phyloP scores from a whole-genome alignment of 1,140 invertebrate genomes.

The Tetranychus cinnabarinus region DNA sequence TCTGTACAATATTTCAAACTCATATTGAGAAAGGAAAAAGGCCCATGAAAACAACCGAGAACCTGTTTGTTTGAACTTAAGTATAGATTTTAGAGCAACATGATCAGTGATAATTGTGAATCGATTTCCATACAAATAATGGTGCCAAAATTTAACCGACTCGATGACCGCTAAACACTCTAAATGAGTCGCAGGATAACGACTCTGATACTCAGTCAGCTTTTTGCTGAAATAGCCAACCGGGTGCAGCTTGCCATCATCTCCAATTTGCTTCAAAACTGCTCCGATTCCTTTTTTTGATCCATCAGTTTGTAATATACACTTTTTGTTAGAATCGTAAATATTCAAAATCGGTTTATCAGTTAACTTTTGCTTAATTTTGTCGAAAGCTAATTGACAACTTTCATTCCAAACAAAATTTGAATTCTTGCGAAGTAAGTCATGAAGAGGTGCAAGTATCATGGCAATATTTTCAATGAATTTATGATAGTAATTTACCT shows the following conservation, averaged over 20 bases:
- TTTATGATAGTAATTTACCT: no score
- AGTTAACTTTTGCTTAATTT: background rate
- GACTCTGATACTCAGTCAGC: background rate
- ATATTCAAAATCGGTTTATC: background rate
- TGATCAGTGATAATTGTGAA: slow-evolving; percentile 8
- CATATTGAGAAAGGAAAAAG: background rate
- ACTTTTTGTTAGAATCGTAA: slow-evolving; percentile 1
- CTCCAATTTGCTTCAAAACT: slow-evolving; percentile 21
- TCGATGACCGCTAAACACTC: slow-evolving; percentile 6
- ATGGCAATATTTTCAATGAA: no score
- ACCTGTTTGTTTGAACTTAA: background rate
- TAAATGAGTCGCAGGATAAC: background rate
- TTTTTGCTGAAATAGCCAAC: no score
- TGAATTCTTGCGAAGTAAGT: background rate
- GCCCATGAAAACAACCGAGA: background rate
- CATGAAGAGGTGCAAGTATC: no score
- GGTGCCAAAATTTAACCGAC: slow-evolving; percentile 2
- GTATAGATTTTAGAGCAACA: background rate
- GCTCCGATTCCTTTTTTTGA: slow-evolving; percentile 23
- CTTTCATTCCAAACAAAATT: background rate
- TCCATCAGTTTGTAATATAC: slow-evolving; percentile 13
- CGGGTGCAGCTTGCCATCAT: background rate
- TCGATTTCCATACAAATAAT: background rate
- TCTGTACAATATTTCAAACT: background rate
- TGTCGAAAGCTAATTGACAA: slow-evolving; percentile 1